Evolutionary conservation across 2,888 invertebrate species (phyloP).

Genomic region (Nephrotoma flavescens): DNA sequence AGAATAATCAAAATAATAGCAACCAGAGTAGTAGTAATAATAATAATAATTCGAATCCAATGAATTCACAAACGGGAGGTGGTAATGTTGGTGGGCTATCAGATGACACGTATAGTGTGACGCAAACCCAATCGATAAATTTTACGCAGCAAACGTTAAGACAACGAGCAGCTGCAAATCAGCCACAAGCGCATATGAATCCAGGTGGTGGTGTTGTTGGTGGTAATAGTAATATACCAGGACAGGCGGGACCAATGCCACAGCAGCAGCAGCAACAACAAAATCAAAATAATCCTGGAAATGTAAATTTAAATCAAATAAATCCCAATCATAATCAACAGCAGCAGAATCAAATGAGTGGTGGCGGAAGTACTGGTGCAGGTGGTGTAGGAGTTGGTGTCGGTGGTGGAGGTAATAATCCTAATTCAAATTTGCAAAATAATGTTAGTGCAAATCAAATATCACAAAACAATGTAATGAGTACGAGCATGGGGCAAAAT

Average conservation of each 20-base stretch:
- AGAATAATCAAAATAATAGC: conserved; percentile 11
- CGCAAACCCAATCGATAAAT: conserved; percentile 75
- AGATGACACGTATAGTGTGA: conserved; percentile 49
- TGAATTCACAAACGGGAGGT: neutral
- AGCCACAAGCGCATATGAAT: conserved; percentile 12
- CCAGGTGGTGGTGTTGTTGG: conserved; percentile 14
- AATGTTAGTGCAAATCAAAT: neutral
- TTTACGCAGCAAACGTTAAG: conserved; percentile 44
- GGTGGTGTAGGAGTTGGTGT: conserved; percentile 14
- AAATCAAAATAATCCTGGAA: conserved; percentile 15
- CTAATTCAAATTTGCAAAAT: conserved; percentile 4
- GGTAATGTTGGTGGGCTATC: conserved; percentile 18
- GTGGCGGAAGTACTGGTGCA: conserved; percentile 26
- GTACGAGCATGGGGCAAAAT: neutral
- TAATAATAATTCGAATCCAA: neutral
- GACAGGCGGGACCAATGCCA: conserved; percentile 23
- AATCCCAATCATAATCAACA: conserved; percentile 9
- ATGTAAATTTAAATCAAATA: conserved; percentile 4
- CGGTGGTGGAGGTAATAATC: conserved; percentile 14
- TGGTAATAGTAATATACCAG: conserved; percentile 33
- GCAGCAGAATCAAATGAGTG: conserved; percentile 18
- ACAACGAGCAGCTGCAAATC: conserved; percentile 20
- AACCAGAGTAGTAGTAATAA: conserved; percentile 9
- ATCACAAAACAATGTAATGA: neutral
- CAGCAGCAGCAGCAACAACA: conserved; percentile 12